Evolutionary conservation across 2,888 invertebrate genomes (phyloP).

Genomic region (Siphlonurus alternatus): DNA sequence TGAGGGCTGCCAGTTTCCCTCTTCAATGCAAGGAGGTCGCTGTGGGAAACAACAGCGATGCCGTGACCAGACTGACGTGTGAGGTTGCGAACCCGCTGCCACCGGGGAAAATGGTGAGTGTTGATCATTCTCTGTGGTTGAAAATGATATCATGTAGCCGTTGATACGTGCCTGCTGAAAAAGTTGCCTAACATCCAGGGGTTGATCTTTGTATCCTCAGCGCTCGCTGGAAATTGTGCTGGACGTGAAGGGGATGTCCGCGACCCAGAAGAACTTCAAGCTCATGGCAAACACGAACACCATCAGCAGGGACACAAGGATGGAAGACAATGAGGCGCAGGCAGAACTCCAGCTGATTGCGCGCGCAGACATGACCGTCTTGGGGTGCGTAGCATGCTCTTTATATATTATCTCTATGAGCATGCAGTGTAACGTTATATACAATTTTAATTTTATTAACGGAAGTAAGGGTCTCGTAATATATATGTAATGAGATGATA

Average conservation of each 20-base stretch:
- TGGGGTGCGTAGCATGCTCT: not conserved
- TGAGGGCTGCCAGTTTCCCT: not conserved
- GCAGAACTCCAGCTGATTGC: not conserved
- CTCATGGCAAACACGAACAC: not conserved
- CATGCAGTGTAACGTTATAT: too few relatives aligned
- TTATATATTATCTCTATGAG: not conserved
- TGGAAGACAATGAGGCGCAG: not conserved
- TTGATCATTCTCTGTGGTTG: not conserved
- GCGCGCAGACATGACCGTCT: not conserved
- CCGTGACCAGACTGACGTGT: not conserved
- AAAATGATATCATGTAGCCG: not conserved
- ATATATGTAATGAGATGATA: too few relatives aligned
- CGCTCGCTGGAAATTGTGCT: not conserved
- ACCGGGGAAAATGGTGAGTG: not conserved
- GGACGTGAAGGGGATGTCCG: not conserved
- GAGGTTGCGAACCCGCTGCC: not conserved
- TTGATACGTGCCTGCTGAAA: not conserved
- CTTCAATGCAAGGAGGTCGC: not conserved
- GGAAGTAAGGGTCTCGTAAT: too few relatives aligned
- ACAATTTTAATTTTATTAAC: too few relatives aligned
- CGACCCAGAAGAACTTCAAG: not conserved
- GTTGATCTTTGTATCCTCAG: not conserved
- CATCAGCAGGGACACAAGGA: not conserved
- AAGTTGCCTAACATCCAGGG: not conserved
- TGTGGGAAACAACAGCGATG: not conserved